phyloP scores from a whole-genome alignment of 2,888 invertebrate species.

The Tipula lateralis region DNA sequence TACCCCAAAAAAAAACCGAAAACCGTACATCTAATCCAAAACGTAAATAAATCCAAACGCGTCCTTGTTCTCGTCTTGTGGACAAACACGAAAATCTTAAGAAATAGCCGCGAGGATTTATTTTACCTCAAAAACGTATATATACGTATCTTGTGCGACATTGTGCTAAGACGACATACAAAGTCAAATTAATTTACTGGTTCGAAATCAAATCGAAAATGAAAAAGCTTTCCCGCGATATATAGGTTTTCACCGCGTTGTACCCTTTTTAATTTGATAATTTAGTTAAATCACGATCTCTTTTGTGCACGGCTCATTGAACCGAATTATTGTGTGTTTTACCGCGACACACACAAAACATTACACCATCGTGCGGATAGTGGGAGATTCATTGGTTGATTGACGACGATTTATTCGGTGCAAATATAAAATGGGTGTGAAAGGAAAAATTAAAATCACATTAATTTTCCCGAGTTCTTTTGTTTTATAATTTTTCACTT shows the following conservation, averaged over 20 bases:
- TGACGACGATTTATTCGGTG: background rate
- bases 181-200: background rate
- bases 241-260: background rate
- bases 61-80: too few relatives aligned
- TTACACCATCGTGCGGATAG: background rate
- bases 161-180: background rate
- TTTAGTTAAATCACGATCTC: background rate
- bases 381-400: background rate
- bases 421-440: background rate
- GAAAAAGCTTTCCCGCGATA: background rate
- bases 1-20: background rate
- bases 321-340: background rate
- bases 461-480: background rate
- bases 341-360: background rate
- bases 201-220: background rate
- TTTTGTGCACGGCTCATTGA: background rate
- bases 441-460: background rate
- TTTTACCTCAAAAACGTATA: background rate
- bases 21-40: background rate
- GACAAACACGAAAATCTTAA: background rate
- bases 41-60: background rate
- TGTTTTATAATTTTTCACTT: background rate
- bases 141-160: background rate
- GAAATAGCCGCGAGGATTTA: background rate
- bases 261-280: conserved; percentile 5